A percentile compares a stretch with the other conserved stretches of the same genome.
These are phyloP conservation scores for Pelobates cultripes DNA, from an alignment of 2,797 vertebrate genomes.

Conservation along the genomic window DNA sequence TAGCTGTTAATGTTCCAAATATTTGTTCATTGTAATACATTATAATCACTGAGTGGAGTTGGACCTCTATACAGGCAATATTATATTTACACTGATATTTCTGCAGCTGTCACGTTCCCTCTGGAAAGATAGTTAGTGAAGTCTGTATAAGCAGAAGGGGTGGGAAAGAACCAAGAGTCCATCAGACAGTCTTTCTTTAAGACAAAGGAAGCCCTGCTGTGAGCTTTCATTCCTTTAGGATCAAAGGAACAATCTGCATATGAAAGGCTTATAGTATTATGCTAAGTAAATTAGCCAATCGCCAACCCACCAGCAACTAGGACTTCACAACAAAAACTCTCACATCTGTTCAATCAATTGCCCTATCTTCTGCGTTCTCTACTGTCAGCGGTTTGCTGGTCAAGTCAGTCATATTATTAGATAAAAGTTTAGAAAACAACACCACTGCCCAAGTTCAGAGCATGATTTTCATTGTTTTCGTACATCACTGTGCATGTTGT, in stretches of 20 bases:
- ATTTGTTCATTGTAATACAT: background rate
- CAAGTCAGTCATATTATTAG: slow-evolving; percentile 71
- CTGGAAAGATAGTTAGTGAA: slow-evolving; percentile 30
- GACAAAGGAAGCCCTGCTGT: slow-evolving; percentile 78
- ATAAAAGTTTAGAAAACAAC: slow-evolving; percentile 33
- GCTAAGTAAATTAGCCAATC: slow-evolving; percentile 78
- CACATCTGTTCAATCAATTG: slow-evolving; percentile 82
- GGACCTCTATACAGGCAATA: slow-evolving; percentile 7
- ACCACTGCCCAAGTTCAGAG: background rate
- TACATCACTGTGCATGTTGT: too few relatives aligned
- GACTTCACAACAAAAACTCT: slow-evolving; percentile 75
- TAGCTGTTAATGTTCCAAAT: too few relatives aligned
- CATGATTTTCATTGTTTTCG: too few relatives aligned
- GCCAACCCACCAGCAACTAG: slow-evolving; percentile 70
- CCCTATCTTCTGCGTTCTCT: slow-evolving; percentile 73
- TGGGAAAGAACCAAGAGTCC: slow-evolving; percentile 27
- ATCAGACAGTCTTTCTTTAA: slow-evolving; percentile 71
- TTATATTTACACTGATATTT: slow-evolving; percentile 13
- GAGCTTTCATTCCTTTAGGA: slow-evolving; percentile 76
- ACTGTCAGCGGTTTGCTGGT: slow-evolving; percentile 63
- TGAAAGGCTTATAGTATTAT: slow-evolving; percentile 80
- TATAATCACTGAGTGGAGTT: too few relatives aligned
- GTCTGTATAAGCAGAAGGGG: slow-evolving; percentile 17
- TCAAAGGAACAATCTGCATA: slow-evolving; percentile 85
- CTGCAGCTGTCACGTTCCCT: slow-evolving; percentile 42